Evolutionary conservation across 2,888 invertebrate genomes (phyloP).

Genomic region (Trichacis sp.): DNA sequence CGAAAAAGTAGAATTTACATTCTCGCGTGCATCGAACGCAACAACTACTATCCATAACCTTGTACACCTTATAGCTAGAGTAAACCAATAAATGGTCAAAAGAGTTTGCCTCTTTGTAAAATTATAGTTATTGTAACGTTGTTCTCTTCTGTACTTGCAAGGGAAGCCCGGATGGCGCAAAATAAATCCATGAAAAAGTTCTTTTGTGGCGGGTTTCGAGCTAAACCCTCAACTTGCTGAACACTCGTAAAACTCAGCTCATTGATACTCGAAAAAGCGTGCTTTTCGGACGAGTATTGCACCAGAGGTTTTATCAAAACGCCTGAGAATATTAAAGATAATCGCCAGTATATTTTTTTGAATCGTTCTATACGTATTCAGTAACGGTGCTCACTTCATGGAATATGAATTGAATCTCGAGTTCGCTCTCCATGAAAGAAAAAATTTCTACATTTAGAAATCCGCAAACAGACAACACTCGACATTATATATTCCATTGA

Average conservation of each 20-base stretch:
- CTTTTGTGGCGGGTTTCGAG: conserved; percentile 31
- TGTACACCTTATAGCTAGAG: conserved; percentile 10
- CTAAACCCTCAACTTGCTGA: conserved; percentile 15
- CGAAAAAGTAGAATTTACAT: no score
- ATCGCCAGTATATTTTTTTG: no score
- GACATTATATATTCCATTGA: no score
- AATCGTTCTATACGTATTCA: no score
- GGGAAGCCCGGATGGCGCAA: conserved; percentile 24
- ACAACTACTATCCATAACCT: conserved; percentile 20
- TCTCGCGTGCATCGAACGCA: conserved; percentile 15
- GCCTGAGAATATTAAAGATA: conserved; percentile 16
- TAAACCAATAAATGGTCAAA: conserved; percentile 34
- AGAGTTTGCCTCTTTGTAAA: conserved; percentile 33
- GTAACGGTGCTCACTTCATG: no score
- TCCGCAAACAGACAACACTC: no score
- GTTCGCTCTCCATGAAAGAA: not conserved
- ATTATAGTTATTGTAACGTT: conserved; percentile 36
- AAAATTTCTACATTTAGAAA: no score
- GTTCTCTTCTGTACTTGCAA: conserved; percentile 24
- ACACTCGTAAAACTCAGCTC: conserved; percentile 31
- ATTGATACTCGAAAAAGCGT: conserved; percentile 19
- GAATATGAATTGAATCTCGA: no score
- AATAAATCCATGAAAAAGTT: conserved; percentile 41
- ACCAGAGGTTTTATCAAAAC: conserved; percentile 11
- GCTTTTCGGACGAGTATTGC: conserved; percentile 27